Base-by-base conservation (phyloP, 2,113 vertebrate genomes). In the Peromyscus leucopus region DNA sequence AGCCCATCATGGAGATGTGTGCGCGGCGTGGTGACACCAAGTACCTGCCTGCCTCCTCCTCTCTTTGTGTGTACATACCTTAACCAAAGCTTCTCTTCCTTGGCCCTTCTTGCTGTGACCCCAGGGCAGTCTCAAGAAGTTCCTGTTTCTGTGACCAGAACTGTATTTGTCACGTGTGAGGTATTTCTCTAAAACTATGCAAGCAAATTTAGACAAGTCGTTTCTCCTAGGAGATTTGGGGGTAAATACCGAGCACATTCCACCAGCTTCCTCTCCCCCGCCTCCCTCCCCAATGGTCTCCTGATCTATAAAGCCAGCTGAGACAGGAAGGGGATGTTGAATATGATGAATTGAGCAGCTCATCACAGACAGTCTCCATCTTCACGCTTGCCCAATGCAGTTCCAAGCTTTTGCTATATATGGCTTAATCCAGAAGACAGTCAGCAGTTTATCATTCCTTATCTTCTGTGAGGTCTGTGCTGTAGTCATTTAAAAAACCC, bases 121-220 rank as follows among this genome's bases (percentile, higher is more conserved):
- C 24, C n/a, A 67, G 42, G 57, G 59, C 9, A 88, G 71, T 94
- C 63, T 67, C 87, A 46, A 61, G 72, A 93, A 96, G 16, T 91
- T 93, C n/a, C 46, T 76, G 39, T 48, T 79, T 92, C 93, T 90
- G 24, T 36, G 61, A 88, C 28, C 39, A 91, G 92, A 86, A 94
- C 26, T 78, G 90, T 36, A 48, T 91, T 91, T 80, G n/a, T 94
- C 94, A 93, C 55, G 4, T 51, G 61, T 1, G 3, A 90, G 33
- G 19, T 71, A 93, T 89, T 96, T 96, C 95, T 97, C 48, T 42
- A 97, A 93, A 85, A 92, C 6, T 65, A 89, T 92, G 67, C 63
- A 92, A 96, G 91, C 63, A 95, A 95, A 75, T 88, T 48, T 51
- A 96, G 89, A 74, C 91, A 80, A 67, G 79, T 31, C 2, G 0